Base-by-base conservation (phyloP, 2,888 invertebrate genomes). In the Priocnemis perturbator region DNA sequence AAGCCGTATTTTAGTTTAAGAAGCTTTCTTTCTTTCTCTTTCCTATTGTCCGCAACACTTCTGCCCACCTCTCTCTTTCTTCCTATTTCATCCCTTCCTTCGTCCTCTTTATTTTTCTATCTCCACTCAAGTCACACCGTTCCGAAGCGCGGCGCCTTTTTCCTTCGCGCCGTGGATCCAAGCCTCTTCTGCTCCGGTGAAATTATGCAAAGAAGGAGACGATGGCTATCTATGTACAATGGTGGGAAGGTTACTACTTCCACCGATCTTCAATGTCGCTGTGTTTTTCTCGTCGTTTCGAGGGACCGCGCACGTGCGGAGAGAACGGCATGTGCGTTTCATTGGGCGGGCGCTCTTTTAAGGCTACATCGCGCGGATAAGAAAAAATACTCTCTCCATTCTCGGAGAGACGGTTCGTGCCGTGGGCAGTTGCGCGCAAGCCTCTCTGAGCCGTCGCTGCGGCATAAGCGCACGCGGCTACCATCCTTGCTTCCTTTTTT, bases 141-240 rank as follows among this genome's bases (percentile, higher is more conserved):
- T n/a, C n/a, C n/a, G 62, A 52, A 56, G 44, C 50, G 57, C 60
- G 44, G 58, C 64, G 64, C 65, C 60, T 68, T 57, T 62, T 64
- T 67, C 63, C 60, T 67, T 64, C 67, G 67, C 58, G 37, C 66
- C 47, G 47, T 4, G 2, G 52, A 17, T 45, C 52, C 1, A 64
- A n/a, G 52, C 17, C 65, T 67, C 67, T 60, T 69, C 62, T 48
- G 69, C 80, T 67, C 71, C 80, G 77, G 75, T 71, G 74, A 82
- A 85, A 86, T 86, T 85, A 86, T 85, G 85, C 84, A 85, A 82
- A 84, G 79, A 77, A 81, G 78, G 77, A 81, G 78, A 82, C 85
- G 81, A 83, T 81, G 81, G 81, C 81, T 85, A 84, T 85, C 84
- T 78, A 71, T 11, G 20, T 37, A 52, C 44, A 23, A 48, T 57